Evolutionary conservation across 2,888 invertebrate species (phyloP).

Genomic region (Drosophila subquinaria): DNA sequence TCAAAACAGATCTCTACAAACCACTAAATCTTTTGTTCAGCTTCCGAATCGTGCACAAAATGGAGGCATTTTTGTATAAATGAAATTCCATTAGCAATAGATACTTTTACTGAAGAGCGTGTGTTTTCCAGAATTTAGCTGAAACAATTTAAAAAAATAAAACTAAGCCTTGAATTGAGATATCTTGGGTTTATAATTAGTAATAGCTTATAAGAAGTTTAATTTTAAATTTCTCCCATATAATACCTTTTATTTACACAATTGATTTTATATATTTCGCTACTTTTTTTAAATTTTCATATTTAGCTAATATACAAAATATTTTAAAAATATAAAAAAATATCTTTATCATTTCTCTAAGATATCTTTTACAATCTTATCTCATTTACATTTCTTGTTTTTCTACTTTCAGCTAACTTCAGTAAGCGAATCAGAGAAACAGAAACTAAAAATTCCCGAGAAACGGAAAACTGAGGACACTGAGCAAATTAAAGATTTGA

Average conservation of each 20-base stretch:
- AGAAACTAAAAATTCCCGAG: slow-evolving; percentile 89
- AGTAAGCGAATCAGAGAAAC: slow-evolving; percentile 88
- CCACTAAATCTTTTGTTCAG: slow-evolving; percentile 27
- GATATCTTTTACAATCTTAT: not conserved
- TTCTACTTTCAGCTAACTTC: slow-evolving; percentile 82
- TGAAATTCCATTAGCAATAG: slow-evolving; percentile 14
- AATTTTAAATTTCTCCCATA: not conserved
- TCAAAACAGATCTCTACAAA: slow-evolving; percentile 12
- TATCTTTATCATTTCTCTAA: no score
- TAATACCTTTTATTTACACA: not conserved
- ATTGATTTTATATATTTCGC: no score
- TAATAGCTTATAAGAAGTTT: not conserved
- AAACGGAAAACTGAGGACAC: slow-evolving; percentile 94
- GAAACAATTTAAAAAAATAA: slow-evolving; percentile 1
- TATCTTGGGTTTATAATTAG: not conserved
- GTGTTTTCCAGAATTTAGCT: slow-evolving; percentile 3
- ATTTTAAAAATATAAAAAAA: no score
- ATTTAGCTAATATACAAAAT: no score
- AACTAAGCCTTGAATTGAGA: slow-evolving; percentile 1
- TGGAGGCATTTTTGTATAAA: slow-evolving; percentile 1
- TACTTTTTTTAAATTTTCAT: no score
- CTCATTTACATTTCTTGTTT: slow-evolving; percentile 14
- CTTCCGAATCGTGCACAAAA: slow-evolving; percentile 3
- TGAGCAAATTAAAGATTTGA: slow-evolving; percentile 93
- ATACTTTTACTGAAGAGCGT: slow-evolving; percentile 3